Percentiles rank a stretch among this genome's conserved stretches.
Conservation (phyloP, 2,113 vertebrate species). For the Numenius arquata region DNA sequence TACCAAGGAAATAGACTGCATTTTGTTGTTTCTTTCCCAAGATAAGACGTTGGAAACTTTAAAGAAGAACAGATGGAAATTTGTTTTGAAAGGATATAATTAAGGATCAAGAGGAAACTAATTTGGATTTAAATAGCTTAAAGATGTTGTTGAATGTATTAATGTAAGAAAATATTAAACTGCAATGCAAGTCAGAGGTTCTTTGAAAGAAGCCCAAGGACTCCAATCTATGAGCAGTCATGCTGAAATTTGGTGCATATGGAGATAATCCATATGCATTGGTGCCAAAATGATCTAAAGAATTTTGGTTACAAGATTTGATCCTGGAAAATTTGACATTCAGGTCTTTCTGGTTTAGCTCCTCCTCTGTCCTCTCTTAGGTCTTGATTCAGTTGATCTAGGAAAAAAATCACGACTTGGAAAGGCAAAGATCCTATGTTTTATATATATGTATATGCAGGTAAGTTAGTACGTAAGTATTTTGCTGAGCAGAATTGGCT, state of each 20-base stretch:
- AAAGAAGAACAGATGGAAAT: constrained; percentile 38
- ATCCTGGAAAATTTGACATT: neutral
- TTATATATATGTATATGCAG: neutral
- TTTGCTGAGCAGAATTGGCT: neutral
- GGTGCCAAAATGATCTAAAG: neutral
- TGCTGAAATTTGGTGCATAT: neutral
- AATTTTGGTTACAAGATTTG: neutral
- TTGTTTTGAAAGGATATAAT: constrained; percentile 50
- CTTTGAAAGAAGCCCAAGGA: neutral
- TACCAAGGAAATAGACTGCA: neutral
- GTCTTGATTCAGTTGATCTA: neutral
- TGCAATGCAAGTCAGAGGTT: neutral
- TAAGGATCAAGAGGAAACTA: constrained; percentile 40
- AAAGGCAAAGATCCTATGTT: neutral
- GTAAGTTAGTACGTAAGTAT: too few relatives aligned
- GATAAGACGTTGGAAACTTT: neutral
- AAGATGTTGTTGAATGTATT: constrained; percentile 7
- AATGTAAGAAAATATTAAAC: neutral
- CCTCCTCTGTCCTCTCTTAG: neutral
- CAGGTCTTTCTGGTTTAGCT: neutral
- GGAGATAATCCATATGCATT: neutral
- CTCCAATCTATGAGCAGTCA: neutral
- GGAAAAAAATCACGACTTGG: neutral
- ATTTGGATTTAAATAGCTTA: constrained; percentile 54
- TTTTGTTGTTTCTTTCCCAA: constrained; percentile 5